Evolutionary conservation across 2,797 vertebrate species (phyloP).

Genomic region (Clamator glandarius): DNA sequence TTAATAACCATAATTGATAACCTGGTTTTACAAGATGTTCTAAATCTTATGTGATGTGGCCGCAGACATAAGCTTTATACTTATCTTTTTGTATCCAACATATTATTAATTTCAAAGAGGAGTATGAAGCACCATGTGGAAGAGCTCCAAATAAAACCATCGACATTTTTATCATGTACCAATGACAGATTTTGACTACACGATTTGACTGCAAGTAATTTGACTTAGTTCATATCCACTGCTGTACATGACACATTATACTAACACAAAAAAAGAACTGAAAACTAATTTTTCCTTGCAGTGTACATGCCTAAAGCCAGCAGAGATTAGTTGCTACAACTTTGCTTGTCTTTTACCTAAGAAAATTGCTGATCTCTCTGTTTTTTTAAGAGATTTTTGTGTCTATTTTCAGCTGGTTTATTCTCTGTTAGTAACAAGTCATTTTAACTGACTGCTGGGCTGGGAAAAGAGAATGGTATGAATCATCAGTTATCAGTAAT

Average conservation of each 20-base stretch:
- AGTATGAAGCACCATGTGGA: not conserved
- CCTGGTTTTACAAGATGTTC: not conserved
- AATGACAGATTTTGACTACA: not conserved
- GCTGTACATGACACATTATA: not conserved
- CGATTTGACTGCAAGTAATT: not conserved
- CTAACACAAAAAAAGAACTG: not conserved
- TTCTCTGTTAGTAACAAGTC: not conserved
- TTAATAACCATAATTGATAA: not conserved
- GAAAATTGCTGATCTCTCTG: not conserved
- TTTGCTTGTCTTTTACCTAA: not conserved
- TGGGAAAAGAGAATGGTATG: not conserved
- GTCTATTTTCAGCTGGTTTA: not conserved
- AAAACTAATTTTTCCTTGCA: not conserved
- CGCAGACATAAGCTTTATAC: not conserved
- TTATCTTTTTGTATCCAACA: not conserved
- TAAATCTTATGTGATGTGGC: not conserved
- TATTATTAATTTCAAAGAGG: not conserved
- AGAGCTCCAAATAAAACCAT: not conserved
- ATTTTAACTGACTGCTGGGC: not conserved
- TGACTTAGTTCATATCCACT: not conserved
- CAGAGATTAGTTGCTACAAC: not conserved
- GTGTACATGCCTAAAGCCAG: not conserved
- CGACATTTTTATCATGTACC: not conserved
- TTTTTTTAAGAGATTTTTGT: not conserved
- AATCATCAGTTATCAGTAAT: not conserved